Base-by-base conservation (phyloP, 2,888 invertebrate genomes). In the Dynastes maya region DNA sequence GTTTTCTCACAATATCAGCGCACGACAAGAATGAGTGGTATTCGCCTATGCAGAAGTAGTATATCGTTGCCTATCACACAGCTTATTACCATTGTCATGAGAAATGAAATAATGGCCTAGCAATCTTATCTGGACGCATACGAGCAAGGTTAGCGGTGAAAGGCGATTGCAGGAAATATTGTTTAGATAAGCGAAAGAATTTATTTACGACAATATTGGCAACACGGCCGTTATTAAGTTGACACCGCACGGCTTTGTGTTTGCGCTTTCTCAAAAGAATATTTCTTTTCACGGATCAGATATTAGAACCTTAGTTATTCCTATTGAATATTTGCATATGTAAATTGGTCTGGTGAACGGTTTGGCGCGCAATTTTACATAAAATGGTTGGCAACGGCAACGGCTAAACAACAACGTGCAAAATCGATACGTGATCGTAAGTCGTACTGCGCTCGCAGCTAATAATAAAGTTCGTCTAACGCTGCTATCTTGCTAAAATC, bases 261-360 rank as follows among this genome's bases (percentile, higher is more conserved):
- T 16, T 16, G 16, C 6, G 8, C 6, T 8, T 58, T 16, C 55
- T 22, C 55, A 22, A 58, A 58, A 58, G 55, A 22, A 53, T 53
- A 70, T 29, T 70, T 70, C 53, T 70, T 61, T 72, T 40, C 55
- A 13, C 45, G 45, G 40, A 72, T 72, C 72, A 72, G 72, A 72
- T 72, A 72, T 72, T 72, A 72, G 58, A 37, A 72, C 53, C 71
- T 55, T 55, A 55, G 32, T 37, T 71, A 71, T 71, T 58, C 72
- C 22, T 37, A 40, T 72, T 72, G 72, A 61, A 72, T 72, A 72
- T 58, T 72, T 58, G 61, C 72, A 72, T 72, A 72, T 58, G 51
- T 72, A 72, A 72, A 58, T 58, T 58, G 58, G 22, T 45, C 11
- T 45, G 8, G 72, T 72, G 58, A 72, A 72, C 58, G 72, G 72